Base-by-base conservation (phyloP, 1,140 invertebrate genomes). In the Belonocnema kinseyi region DNA sequence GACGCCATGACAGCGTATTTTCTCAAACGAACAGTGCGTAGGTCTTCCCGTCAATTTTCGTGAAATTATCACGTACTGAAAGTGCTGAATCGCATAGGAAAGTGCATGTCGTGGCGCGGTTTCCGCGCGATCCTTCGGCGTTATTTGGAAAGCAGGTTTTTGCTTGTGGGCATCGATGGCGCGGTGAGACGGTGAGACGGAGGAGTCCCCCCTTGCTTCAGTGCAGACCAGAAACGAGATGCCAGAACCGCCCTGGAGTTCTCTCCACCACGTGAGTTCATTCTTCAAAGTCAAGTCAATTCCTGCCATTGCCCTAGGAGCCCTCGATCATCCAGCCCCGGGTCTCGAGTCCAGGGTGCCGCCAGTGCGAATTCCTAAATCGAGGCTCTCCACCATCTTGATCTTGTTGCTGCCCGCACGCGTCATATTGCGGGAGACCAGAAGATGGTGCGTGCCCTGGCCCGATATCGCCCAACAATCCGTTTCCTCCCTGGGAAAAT, bases 231-330 rank as follows among this genome's bases (percentile, higher is more conserved):
- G 74, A 46, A 77, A 81, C 77, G 82, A 86, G 82, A 87, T 87
- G 87, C 85, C 82, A 83, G 82, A 85, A 84, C 83, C 87, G 84
- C 85, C 84, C 80, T 85, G 82, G 83, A 46, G 83, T 83, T 84
- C 82, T 81, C 77, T 83, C 75, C 85, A 90, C 88, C 88, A 89
- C 88, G 89, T 90, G 89, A 90, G 89, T 90, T 77, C 54, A 46
- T 46, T 66, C 61, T 46, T 72, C 66, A 40, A 53, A 78, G 16
- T 53, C 71, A 73, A 46, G 50, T 71, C 73, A 74, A 50, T 76
- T 16, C 46, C 74, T 58, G 66, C 73, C 66, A 26, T n/a, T 54
- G 19, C 10, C 1, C 56, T 52, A 77, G 56, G 50, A 51, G 66
- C 74, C 33, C 58, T 77, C 70, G 40, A 58, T 72, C 71, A 58